Base-by-base conservation (phyloP, 1,140 invertebrate species). In the Sminthurinus signatus region DNA sequence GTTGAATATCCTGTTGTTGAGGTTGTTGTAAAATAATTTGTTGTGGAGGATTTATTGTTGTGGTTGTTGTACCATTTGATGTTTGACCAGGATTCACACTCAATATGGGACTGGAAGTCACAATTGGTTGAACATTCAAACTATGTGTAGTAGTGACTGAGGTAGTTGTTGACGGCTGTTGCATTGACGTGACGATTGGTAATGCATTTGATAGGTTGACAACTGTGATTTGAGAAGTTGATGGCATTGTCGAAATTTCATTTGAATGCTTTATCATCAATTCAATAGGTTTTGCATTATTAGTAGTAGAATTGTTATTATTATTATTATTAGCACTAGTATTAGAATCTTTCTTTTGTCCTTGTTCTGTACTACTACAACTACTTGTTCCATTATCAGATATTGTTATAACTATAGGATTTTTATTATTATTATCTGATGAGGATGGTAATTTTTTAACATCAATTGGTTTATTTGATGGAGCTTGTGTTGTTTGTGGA, bases 41-140 rank as follows among this genome's bases (percentile, higher is more conserved):
- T 15, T 54, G 44, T 14, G 58, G 46, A 43, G 42, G 43, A 5
- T 36, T 59, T 19, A 43, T 36, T 3, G 36, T 56, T 21, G 4
- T 59, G 2, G 21, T 25, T n/a, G 56, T 4, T 23, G 3, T 59
- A 14, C 15, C 36, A 25, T 15, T 44, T 14, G 23, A 36, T 19
- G 14, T 21, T 21, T 27, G 4, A 21, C 3, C 32, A n/a, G 43
- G 27, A 2, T 12, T 61, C 2, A 8, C 17, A 31, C 46, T 62
- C 8, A 62, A 29, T 15, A 65, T 43, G 12, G 63, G 39, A 39
- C 36, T 44, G n/a, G 63, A 15, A 28, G 63, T 28, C 55, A 65
- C 57, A 17, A 59, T 36, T 2, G 63, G 63, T 56, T 39, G 54
- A n/a, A 39, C 50, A 55, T 62, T 46, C 15, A 46, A 5, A 29